Base-by-base conservation (phyloP, 2,113 vertebrate species). In the Plectropomus leopardus region DNA sequence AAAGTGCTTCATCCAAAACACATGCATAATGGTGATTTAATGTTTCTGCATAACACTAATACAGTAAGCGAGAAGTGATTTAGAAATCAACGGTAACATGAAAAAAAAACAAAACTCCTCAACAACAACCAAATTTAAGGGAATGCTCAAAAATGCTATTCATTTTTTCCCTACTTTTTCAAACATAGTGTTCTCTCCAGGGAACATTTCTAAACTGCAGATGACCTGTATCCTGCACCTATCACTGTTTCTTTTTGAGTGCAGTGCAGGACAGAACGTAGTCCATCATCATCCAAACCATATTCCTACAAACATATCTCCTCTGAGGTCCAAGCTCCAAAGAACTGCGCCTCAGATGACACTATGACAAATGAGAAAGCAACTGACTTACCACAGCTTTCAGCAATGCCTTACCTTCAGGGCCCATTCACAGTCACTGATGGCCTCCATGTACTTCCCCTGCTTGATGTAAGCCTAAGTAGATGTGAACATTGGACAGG, bases 341-440 rank as follows among this genome's bases (percentile, higher is more conserved):
- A n/a, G n/a, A n/a, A n/a, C n/a, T n/a, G n/a, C n/a, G n/a, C n/a
- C n/a, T n/a, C n/a, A n/a, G n/a, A n/a, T 73, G 78, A 87, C 72
- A 65, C 23, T 13, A 32, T 92, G 71, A 86, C 21, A 59, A 89
- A 89, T 80, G 54, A 82, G 54, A 28, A 21, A 77, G 23, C 30
- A 69, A 47, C 19, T 65, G 50, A 71, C 23, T 82, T 67, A 86
- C 72, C 68, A 72, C 16, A 58, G 57, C 36, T 55, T 16, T 32
- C 48, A 73, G 24, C 17, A 32, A 59, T 44, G 60, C 26, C 94
- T 95, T 94, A 98, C 98, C 97, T 96, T 98, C 54, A 99, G 78
- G 44, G 97, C 98, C 97, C 97, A 98, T 50, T 98, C 95, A 69
- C 97, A 98, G 85, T 99, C 98, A 81, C 32, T 72, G 65, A 99